Evolutionary conservation across 2,113 vertebrate genomes (phyloP).

Genomic region (Myanophis thanlyinensis): DNA sequence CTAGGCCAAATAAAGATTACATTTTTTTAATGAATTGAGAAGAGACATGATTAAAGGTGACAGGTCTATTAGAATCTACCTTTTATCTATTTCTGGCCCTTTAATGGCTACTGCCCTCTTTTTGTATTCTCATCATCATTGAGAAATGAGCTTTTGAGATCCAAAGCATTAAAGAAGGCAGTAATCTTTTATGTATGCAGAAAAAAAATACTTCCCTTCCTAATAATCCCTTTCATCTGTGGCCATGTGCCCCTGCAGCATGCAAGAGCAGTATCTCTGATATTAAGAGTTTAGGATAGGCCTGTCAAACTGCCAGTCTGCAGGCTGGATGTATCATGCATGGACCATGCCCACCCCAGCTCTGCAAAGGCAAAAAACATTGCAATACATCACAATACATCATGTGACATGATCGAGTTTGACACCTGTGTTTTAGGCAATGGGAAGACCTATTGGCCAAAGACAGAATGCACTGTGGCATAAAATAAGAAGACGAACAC

Average conservation of each 20-base stretch:
- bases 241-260: neutral
- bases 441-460: neutral
- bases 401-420: too few relatives aligned
- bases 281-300: neutral
- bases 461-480: neutral
- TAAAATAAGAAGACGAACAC: neutral
- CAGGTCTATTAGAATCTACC: neutral
- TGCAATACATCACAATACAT: too few relatives aligned
- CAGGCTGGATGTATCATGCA: too few relatives aligned
- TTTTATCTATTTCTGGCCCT: neutral
- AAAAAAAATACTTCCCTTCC: neutral
- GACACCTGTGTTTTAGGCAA: too few relatives aligned
- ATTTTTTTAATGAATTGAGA: neutral
- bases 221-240: neutral
- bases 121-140: neutral
- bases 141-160: neutral
- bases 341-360: too few relatives aligned
- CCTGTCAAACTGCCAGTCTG: too few relatives aligned
- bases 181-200: neutral
- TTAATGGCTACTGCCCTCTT: neutral
- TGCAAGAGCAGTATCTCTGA: neutral
- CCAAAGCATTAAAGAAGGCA: neutral
- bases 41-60: neutral
- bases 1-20: neutral
- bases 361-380: too few relatives aligned